These are phyloP conservation scores for Leptosomus discolor DNA, from an alignment of 2,113 vertebrate species.

Conservation along the genomic window DNA sequence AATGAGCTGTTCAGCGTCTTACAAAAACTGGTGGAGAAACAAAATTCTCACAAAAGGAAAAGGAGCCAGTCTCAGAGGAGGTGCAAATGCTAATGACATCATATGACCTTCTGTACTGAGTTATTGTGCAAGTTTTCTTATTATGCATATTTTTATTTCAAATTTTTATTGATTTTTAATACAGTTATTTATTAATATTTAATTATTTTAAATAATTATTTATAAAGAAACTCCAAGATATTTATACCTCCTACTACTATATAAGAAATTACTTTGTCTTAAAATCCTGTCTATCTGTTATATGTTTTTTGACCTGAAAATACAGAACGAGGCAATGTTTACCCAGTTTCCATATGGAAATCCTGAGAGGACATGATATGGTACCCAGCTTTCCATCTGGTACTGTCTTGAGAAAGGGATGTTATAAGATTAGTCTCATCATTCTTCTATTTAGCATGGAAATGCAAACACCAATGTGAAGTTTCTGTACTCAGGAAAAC, in stretches of 20 bases:
- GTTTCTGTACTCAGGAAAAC: background rate
- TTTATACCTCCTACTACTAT: constrained; percentile 68
- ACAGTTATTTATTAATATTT: constrained; percentile 82
- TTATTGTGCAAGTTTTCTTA: background rate
- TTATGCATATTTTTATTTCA: background rate
- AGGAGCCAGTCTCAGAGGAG: constrained; percentile 53
- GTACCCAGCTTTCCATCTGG: background rate
- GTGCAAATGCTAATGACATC: constrained; percentile 6
- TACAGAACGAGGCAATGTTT: background rate
- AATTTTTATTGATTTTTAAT: constrained; percentile 31
- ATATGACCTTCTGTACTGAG: background rate
- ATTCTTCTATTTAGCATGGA: background rate
- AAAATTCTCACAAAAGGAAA: constrained; percentile 36
- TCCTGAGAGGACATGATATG: background rate
- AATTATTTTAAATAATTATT: constrained; percentile 73
- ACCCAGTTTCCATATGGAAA: background rate
- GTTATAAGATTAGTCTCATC: background rate
- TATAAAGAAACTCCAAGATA: constrained; percentile 70
- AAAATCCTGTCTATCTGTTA: constrained; percentile 65
- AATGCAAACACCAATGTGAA: background rate
- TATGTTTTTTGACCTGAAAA: constrained; percentile 23
- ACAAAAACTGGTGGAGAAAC: background rate
- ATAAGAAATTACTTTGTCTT: constrained; percentile 45
- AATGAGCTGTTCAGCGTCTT: constrained; percentile 63
- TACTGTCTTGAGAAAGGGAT: background rate